Conservation (phyloP, 2,797 vertebrate species). For the Bovichtus variegatus region DNA sequence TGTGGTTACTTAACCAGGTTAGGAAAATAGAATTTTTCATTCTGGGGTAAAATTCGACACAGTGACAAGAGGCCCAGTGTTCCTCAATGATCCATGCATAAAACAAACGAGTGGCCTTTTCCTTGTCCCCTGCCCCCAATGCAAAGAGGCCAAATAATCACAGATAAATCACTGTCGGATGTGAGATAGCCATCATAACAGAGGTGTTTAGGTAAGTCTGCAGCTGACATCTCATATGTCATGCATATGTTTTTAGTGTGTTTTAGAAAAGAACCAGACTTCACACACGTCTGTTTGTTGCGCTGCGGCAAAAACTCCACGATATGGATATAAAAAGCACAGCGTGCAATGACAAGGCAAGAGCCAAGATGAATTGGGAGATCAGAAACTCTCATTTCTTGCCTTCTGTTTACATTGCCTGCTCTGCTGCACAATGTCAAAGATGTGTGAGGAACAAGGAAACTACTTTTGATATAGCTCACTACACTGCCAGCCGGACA, state of each 20-base stretch:
- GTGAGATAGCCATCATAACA: slow-evolving; percentile 71
- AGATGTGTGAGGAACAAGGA: slow-evolving; percentile 59
- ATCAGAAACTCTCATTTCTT: slow-evolving; percentile 62
- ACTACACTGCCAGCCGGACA: slow-evolving; percentile 15
- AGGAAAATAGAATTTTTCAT: slow-evolving; percentile 88
- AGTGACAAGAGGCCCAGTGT: slow-evolving; percentile 85
- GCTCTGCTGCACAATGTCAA: slow-evolving; percentile 63
- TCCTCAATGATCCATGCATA: slow-evolving; percentile 80
- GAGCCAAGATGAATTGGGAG: slow-evolving; percentile 58
- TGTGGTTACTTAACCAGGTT: slow-evolving; percentile 90
- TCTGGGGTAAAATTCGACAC: slow-evolving; percentile 80
- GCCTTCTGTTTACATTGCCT: slow-evolving; percentile 56
- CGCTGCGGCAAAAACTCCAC: slow-evolving; percentile 33
- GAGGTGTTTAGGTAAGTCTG: slow-evolving; percentile 67
- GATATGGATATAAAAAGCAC: slow-evolving; percentile 64
- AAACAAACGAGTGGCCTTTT: slow-evolving; percentile 76
- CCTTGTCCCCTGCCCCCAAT: slow-evolving; percentile 59
- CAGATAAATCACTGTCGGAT: slow-evolving; percentile 79
- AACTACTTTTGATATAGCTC: slow-evolving; percentile 31
- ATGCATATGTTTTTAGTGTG: slow-evolving; percentile 64
- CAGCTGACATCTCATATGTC: slow-evolving; percentile 65
- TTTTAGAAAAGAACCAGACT: slow-evolving; percentile 69
- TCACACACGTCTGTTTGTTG: slow-evolving; percentile 63
- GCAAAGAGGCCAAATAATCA: slow-evolving; percentile 75
- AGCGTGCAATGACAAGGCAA: slow-evolving; percentile 57